Percentiles rank a stretch among this genome's conserved stretches.
Evolutionary conservation across 2,113 vertebrate species (phyloP).

Genomic region (Corvus moneduloides): DNA sequence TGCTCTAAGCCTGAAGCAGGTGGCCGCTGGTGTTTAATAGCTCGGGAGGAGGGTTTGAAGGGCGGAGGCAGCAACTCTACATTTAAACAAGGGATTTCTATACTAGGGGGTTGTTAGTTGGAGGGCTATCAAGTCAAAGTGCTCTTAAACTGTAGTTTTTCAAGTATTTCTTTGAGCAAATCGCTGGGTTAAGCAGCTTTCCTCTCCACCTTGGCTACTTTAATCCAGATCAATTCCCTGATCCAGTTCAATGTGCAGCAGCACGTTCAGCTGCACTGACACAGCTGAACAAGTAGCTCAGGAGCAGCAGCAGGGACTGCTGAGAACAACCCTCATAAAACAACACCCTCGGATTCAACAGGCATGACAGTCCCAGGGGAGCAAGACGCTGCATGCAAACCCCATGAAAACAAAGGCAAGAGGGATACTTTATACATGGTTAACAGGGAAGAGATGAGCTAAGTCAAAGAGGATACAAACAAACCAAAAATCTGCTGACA

Average conservation of each 20-base stretch:
- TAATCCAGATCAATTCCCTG: constrained; percentile 44
- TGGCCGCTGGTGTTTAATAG: neutral
- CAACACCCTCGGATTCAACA: neutral
- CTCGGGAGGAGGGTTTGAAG: neutral
- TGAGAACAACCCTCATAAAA: neutral
- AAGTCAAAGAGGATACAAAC: neutral
- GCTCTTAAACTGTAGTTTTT: constrained; percentile 40
- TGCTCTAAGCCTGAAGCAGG: neutral
- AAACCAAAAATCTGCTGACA: neutral
- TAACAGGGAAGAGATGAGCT: neutral
- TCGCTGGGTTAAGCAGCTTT: constrained; percentile 15
- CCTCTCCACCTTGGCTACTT: constrained; percentile 22
- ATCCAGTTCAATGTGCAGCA: constrained; percentile 20
- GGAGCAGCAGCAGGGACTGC: neutral
- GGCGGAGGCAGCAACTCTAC: neutral
- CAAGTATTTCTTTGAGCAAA: constrained; percentile 30
- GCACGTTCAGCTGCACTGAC: neutral
- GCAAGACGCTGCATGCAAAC: neutral
- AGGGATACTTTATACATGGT: neutral
- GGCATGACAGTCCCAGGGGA: neutral
- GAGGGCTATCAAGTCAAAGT: neutral
- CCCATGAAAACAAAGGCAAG: neutral
- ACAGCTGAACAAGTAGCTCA: constrained; percentile 14
- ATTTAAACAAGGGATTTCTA: neutral
- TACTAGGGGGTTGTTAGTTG: neutral